Evolutionary conservation across 2,888 invertebrate species (phyloP), one percentile per base, ranked within the genome.

Genomic region (Drepanosiphum platanoidis): DNA sequence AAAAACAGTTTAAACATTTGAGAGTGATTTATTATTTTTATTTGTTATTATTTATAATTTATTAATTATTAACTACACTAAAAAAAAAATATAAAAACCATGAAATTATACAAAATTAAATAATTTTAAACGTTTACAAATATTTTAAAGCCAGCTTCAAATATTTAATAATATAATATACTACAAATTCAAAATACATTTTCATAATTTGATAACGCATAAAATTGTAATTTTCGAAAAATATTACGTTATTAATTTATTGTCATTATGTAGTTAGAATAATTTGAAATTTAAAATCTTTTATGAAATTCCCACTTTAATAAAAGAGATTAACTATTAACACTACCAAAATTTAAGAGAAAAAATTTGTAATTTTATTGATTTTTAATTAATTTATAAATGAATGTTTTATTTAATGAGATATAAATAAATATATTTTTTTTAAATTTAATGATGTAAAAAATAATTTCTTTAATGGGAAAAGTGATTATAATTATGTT

Each of bases 1-100:
- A 22, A 52, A 66, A 32, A 15, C 32, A 4, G 18, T 52, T 80
- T 70, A 52, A 74, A 74, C 22, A 52, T 32, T 68, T 68, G 68
- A 34, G 32, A 18, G 68, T 68, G 22, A 5, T 74, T 32, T n/a
- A n/a, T n/a, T n/a, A n/a, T n/a, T n/a, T n/a, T n/a, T n/a, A n/a
- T n/a, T n/a, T n/a, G n/a, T n/a, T n/a, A n/a, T n/a, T n/a, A n/a
- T n/a, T n/a, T n/a, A n/a, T n/a, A n/a, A n/a, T n/a, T n/a, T n/a
- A n/a, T n/a, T n/a, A n/a, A n/a, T n/a, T n/a, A n/a, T n/a, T n/a
- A n/a, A n/a, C 72, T 46, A 30, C 15, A 42, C 5, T 32, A 32
- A 52, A 32, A 9, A 32, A 46, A 52, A 72, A 30, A 3, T 52
- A 52, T 18, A 52, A 52, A 32, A 74, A 46, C 42, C 30, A 52